A percentile compares a stretch with the other conserved stretches of the same genome.
phyloP scores from a whole-genome alignment of 2,113 vertebrate species.

The Tenebrosternarchus preto region DNA sequence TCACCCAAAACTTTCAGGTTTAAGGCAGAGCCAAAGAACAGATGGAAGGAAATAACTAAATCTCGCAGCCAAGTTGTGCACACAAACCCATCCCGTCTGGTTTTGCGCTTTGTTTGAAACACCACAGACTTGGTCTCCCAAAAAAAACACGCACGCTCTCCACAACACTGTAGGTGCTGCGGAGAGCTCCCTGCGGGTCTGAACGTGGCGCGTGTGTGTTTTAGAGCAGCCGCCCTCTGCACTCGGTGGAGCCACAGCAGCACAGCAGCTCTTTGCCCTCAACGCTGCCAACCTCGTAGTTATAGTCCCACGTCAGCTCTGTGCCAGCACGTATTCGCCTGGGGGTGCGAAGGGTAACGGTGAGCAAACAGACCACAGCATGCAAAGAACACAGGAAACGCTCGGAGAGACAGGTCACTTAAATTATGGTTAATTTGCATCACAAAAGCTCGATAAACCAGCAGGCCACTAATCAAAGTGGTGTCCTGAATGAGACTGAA shows the following conservation, averaged over 20 bases:
- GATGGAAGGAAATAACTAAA: not conserved
- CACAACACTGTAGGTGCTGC: not conserved
- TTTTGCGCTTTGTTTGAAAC: not conserved
- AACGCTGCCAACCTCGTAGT: slow-evolving; percentile 97
- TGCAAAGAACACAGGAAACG: not conserved
- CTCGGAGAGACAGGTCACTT: no score
- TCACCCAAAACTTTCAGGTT: slow-evolving; percentile 2
- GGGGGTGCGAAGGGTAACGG: not conserved
- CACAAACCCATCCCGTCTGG: not conserved
- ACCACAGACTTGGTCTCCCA: not conserved
- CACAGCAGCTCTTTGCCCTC: slow-evolving; percentile 97
- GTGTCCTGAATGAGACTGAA: no score
- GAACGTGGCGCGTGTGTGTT: not conserved
- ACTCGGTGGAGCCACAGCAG: slow-evolving; percentile 95
- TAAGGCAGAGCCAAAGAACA: slow-evolving; percentile 13
- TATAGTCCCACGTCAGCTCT: slow-evolving; percentile 97
- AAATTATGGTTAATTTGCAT: no score
- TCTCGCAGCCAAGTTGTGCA: not conserved
- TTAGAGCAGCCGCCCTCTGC: slow-evolving; percentile 88
- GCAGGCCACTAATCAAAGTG: no score
- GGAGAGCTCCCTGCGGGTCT: not conserved
- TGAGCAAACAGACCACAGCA: not conserved
- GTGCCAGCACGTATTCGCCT: slow-evolving; percentile 94
- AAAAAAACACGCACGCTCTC: not conserved
- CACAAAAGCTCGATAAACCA: no score